These are phyloP conservation scores for Rhinolophus ferrumequinum DNA, from an alignment of 2,113 vertebrate species.

Conservation along the genomic window DNA sequence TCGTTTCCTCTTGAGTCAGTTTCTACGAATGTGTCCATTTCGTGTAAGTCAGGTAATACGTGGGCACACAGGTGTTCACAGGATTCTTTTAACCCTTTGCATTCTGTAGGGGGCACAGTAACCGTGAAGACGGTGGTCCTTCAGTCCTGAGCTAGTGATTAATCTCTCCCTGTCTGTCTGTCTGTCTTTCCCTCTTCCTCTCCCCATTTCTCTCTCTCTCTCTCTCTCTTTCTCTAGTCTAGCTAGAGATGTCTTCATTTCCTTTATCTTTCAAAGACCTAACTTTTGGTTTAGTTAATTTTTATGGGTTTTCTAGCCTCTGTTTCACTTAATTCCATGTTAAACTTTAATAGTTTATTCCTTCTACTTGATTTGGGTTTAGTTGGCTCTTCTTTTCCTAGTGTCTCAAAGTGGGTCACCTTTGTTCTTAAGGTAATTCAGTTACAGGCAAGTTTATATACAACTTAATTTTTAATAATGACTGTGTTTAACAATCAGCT, in stretches of 20 bases:
- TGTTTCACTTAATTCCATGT: accelerated
- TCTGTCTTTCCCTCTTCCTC: background rate
- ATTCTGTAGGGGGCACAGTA: accelerated
- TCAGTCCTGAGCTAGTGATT: accelerated
- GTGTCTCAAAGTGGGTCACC: background rate
- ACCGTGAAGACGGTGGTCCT: accelerated
- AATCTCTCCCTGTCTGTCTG: background rate
- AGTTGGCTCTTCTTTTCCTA: accelerated
- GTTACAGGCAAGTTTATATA: no score
- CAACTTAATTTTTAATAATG: accelerated
- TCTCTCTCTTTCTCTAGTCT: accelerated
- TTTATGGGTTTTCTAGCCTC: accelerated
- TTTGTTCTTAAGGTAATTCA: background rate
- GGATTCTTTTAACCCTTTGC: accelerated
- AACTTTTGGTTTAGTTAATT: accelerated
- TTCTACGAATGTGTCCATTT: accelerated
- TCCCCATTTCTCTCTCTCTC: no score
- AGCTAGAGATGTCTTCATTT: background rate
- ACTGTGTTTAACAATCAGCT: background rate
- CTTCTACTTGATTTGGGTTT: background rate
- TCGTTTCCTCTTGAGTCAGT: background rate
- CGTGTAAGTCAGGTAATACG: accelerated
- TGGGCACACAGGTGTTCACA: accelerated
- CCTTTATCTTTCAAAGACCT: background rate
- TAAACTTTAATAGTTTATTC: accelerated